Evolutionary conservation across 2,888 invertebrate genomes (phyloP).

Genomic region (Nomada fucata): DNA sequence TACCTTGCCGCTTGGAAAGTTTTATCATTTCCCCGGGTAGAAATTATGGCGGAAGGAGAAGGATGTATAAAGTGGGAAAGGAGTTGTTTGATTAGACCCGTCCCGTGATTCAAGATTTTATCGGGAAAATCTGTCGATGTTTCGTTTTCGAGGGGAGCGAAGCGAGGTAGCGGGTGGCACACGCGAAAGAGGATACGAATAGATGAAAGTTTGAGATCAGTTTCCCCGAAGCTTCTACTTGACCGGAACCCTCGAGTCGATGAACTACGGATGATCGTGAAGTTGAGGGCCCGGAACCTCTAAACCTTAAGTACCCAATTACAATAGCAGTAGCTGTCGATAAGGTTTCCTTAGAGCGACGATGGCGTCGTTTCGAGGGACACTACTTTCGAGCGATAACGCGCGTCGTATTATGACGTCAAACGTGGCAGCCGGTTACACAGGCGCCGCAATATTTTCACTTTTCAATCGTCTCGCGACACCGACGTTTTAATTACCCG

Average conservation of each 20-base stretch:
- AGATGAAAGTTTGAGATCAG: slow-evolving; percentile 34
- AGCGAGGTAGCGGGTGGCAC: neutral
- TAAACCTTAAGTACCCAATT: slow-evolving; percentile 61
- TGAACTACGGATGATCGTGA: slow-evolving; percentile 60
- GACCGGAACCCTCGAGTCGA: slow-evolving; percentile 58
- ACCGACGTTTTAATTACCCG: slow-evolving; percentile 10
- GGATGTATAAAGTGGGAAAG: neutral
- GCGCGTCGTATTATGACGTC: neutral
- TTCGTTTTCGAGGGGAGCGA: neutral
- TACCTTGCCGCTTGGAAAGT: neutral
- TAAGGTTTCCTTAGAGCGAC: slow-evolving; percentile 57
- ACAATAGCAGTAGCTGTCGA: slow-evolving; percentile 61
- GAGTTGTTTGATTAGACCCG: too few species aligned
- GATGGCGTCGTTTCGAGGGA: slow-evolving; percentile 30
- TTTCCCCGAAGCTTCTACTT: slow-evolving; percentile 48
- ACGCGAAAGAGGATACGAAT: slow-evolving; percentile 8
- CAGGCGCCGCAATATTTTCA: too few species aligned
- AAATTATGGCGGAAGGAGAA: neutral
- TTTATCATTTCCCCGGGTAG: too few species aligned
- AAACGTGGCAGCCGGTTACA: neutral
- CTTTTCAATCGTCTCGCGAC: too few species aligned
- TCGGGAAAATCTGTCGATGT: neutral
- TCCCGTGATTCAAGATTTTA: neutral
- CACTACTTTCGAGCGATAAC: slow-evolving; percentile 23
- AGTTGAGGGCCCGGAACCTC: slow-evolving; percentile 61